A percentile compares a stretch with the other conserved stretches of the same genome.
Conservation (phyloP, 1,140 invertebrate genomes). For the Drosophila funebris region DNA sequence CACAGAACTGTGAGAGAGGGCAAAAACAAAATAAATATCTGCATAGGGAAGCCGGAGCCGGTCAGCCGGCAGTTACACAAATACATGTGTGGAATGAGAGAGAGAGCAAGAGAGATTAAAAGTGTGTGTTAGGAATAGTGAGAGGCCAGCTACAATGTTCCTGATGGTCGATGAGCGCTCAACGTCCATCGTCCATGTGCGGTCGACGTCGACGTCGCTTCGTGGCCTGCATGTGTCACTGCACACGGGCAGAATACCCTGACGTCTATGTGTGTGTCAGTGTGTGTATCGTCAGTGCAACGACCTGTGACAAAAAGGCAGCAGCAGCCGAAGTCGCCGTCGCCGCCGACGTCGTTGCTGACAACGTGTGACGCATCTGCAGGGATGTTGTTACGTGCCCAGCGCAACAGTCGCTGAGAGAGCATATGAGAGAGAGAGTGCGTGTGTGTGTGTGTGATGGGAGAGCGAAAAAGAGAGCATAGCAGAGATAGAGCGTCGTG, state of each 20-base stretch:
- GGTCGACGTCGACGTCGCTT: slow-evolving; percentile 39
- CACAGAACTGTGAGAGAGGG: slow-evolving; percentile 6
- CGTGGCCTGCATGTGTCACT: slow-evolving; percentile 76
- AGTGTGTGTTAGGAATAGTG: too few relatives aligned
- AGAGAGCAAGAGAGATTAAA: slow-evolving; percentile 16
- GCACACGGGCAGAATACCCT: slow-evolving; percentile 49
- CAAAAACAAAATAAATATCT: slow-evolving; percentile 43
- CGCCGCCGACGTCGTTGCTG: slow-evolving; percentile 37
- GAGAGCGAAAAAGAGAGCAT: slow-evolving; percentile 17
- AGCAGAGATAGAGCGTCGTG: slow-evolving; percentile 27
- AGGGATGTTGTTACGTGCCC: slow-evolving; percentile 76
- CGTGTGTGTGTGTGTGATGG: neutral
- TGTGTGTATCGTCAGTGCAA: slow-evolving; percentile 61
- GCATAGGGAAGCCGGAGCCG: slow-evolving; percentile 44
- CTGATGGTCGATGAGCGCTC: slow-evolving; percentile 28
- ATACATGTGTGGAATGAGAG: neutral
- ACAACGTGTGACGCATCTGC: slow-evolving; percentile 73
- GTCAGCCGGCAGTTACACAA: slow-evolving; percentile 35
- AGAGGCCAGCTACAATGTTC: slow-evolving; percentile 37
- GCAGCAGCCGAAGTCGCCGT: slow-evolving; percentile 35
- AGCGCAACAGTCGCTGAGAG: slow-evolving; percentile 40
- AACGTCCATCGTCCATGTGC: slow-evolving; percentile 34
- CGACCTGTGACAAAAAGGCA: slow-evolving; percentile 80
- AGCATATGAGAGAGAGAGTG: slow-evolving; percentile 3
- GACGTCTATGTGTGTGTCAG: slow-evolving; percentile 32